A percentile compares a stretch with the other conserved stretches of the same genome.
These are phyloP conservation scores for Ammodytes marinus DNA, from an alignment of 2,113 vertebrate species.

Conservation along the genomic window DNA sequence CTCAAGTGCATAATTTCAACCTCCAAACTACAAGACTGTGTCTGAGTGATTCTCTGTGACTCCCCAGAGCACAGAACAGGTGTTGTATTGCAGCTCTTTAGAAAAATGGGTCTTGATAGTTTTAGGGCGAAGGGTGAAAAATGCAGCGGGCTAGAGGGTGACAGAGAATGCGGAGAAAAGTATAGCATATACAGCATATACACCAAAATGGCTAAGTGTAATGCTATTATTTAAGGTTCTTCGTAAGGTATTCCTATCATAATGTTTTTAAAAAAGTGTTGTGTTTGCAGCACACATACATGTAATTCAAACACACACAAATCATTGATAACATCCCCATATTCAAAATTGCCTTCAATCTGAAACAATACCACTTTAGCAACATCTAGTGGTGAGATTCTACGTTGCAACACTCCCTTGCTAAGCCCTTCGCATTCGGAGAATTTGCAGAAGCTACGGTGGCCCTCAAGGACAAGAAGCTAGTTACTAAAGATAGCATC, in stretches of 20 bases:
- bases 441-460: no score
- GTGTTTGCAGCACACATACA: slow-evolving; percentile 19
- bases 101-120: slow-evolving; percentile 41
- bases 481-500: no score
- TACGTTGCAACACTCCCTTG: no score
- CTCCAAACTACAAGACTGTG: slow-evolving; percentile 56
- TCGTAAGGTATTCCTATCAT: not conserved
- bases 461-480: no score
- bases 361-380: no score
- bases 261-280: slow-evolving; percentile 2
- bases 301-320: no score
- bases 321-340: no score
- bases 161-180: slow-evolving; percentile 41
- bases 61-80: slow-evolving; percentile 60
- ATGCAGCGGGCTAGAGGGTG: slow-evolving; percentile 11
- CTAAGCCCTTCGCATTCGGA: no score
- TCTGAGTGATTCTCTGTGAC: slow-evolving; percentile 63
- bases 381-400: no score
- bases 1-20: slow-evolving; percentile 73
- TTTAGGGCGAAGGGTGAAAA: slow-evolving; percentile 17
- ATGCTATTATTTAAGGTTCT: not conserved
- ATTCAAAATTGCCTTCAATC: no score
- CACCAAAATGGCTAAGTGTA: not conserved
- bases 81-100: slow-evolving; percentile 50
- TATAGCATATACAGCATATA: not conserved